phyloP scores from a whole-genome alignment of 2,797 vertebrate species.

The Paedocypris micromegethes region DNA sequence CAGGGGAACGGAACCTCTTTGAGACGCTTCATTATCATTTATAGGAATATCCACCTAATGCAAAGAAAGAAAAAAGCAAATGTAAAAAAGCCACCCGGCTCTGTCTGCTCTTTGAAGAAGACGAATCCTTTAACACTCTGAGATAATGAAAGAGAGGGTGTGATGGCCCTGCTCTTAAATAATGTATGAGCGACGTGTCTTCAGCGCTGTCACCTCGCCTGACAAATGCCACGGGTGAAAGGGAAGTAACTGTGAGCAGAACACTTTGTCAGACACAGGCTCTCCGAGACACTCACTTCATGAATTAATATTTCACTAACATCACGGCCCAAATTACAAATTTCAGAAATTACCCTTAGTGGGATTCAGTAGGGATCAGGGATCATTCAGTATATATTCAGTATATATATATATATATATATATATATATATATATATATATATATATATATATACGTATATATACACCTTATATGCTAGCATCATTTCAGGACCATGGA shows the following conservation, averaged over 20 bases:
- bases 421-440: too few species aligned
- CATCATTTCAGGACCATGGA: too few species aligned
- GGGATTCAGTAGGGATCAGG: too few species aligned
- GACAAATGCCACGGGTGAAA: constrained; percentile 61
- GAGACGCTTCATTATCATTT: background rate
- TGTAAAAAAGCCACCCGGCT: background rate
- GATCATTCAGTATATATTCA: too few species aligned
- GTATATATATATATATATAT: too few species aligned
- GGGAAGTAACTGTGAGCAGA: constrained; percentile 44
- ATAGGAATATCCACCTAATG: constrained; percentile 3
- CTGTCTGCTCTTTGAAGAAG: constrained; percentile 13
- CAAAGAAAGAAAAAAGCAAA: background rate
- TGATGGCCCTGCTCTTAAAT: constrained; percentile 51
- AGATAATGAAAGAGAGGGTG: constrained; percentile 38
- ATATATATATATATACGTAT: too few species aligned
- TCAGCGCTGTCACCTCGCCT: constrained; percentile 49
- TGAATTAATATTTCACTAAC: constrained; percentile 5
- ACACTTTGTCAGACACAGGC: constrained; percentile 25
- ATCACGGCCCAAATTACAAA: background rate
- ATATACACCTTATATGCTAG: too few species aligned
- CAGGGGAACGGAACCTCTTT: too few species aligned
- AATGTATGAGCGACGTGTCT: constrained; percentile 59
- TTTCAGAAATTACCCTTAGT: too few species aligned
- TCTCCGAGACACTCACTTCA: constrained; percentile 13
- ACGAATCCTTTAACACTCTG: constrained; percentile 20